Conservation (phyloP, 2,888 invertebrate genomes). For the Cloeon dipterum region DNA sequence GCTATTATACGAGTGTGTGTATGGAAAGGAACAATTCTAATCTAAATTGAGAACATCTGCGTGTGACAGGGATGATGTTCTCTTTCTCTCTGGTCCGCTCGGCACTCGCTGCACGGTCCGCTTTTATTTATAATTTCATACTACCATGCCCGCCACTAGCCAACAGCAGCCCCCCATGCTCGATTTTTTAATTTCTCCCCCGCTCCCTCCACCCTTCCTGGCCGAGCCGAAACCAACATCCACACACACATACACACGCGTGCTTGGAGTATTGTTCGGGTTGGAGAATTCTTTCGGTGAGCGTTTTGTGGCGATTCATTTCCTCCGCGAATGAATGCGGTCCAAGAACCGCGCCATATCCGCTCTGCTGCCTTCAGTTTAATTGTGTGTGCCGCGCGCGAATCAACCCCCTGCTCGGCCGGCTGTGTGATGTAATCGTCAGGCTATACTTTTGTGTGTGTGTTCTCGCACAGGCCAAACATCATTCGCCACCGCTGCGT, state of each 20-base stretch:
- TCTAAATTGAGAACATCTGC: slow-evolving; percentile 11
- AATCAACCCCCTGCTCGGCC: too few relatives aligned
- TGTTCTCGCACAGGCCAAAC: too few relatives aligned
- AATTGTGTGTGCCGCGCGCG: too few relatives aligned
- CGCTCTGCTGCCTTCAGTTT: too few relatives aligned
- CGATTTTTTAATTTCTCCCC: background rate
- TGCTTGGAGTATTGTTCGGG: background rate
- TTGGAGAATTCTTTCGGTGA: background rate
- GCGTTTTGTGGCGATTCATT: too few relatives aligned
- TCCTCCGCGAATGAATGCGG: too few relatives aligned
- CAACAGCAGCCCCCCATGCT: background rate
- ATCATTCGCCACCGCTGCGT: too few relatives aligned
- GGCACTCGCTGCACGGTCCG: background rate
- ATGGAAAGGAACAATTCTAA: slow-evolving; percentile 9
- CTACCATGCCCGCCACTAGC: background rate
- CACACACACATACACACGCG: background rate
- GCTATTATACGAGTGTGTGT: too few relatives aligned
- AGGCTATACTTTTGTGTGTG: too few relatives aligned
- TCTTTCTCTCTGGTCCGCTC: background rate
- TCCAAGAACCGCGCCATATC: too few relatives aligned
- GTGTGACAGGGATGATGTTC: slow-evolving; percentile 7
- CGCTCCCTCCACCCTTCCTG: background rate
- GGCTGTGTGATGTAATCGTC: too few relatives aligned
- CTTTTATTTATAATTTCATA: background rate
- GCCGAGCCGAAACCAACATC: background rate